These are phyloP conservation scores for Tenthredo distinguenda DNA, from an alignment of 2,888 invertebrate genomes.

Conservation along the genomic window DNA sequence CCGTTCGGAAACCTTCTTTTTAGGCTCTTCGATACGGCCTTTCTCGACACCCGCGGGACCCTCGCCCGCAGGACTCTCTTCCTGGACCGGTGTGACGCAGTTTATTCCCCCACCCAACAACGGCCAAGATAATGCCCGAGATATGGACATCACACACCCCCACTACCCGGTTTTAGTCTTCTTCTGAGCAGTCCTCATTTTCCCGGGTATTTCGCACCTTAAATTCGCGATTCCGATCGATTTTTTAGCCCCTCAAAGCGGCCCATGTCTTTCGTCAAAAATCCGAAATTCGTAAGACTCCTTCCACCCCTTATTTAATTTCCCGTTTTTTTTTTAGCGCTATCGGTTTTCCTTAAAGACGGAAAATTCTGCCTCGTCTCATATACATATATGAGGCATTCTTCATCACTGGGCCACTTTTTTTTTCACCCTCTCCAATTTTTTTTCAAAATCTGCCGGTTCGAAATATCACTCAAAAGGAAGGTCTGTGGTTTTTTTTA, in stretches of 20 bases:
- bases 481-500: too few species aligned
- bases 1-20: slow-evolving; percentile 16
- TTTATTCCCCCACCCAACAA: slow-evolving; percentile 68
- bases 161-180: not conserved
- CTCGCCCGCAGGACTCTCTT: not conserved
- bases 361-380: not conserved
- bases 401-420: too few species aligned
- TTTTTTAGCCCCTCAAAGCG: not conserved
- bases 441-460: too few species aligned
- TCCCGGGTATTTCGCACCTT: not conserved
- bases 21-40: slow-evolving; percentile 66
- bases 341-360: not conserved
- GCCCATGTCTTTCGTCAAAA: not conserved
- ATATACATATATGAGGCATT: too few species aligned
- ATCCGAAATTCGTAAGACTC: not conserved
- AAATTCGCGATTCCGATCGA: not conserved
- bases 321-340: not conserved
- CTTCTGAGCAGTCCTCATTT: not conserved
- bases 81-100: not conserved
- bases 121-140: slow-evolving; percentile 80
- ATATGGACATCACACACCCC: slow-evolving; percentile 74
- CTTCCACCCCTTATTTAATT: not conserved
- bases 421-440: too few species aligned
- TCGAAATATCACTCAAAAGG: too few species aligned
- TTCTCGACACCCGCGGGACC: slow-evolving; percentile 40